Base-by-base conservation (phyloP, 2,888 invertebrate genomes). In the Sphecodes monilicornis region DNA sequence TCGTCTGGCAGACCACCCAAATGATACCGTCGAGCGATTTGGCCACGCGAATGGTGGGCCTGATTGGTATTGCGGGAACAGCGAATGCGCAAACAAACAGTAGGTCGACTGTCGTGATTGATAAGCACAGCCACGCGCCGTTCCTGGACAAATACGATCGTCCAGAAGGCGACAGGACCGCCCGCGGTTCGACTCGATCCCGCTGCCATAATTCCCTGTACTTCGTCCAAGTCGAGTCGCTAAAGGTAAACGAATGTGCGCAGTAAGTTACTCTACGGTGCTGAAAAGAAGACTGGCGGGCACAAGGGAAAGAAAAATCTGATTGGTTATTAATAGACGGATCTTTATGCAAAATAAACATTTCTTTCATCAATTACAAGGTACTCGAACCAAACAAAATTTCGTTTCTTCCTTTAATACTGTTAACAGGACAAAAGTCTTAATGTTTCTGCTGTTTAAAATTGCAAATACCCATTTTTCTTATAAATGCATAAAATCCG, bases 81-180 rank as follows among this genome's bases (percentile, higher is more conserved):
- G 81, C 83, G 85, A 57, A 80, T 82, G 72, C 74, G 80, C 57
- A 68, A 78, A 71, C 86, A 86, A 85, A 85, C 91, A 87, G 87
- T 90, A 84, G 91, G 89, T 88, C 91, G 93, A 91, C 90, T 84
- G 87, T 82, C 84, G 89, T 93, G 92, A 94, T 94, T 93, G 94
- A 94, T 94, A 94, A 93, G 90, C 92, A 91, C 85, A 87, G 93
- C 93, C 94, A 94, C 93, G 93, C 92, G 92, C 90, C 92, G 26
- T 72, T 76, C 76, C 78, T 86, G 82, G 80, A 88, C 87, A 86
- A 88, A 90, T 79, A 84, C 87, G 90, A 86, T 89, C 86, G 88
- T 88, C 83, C 89, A 89, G 90, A 90, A 89, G 89, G 88, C 88
- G 88, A 90, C 84, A 76, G 85, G 90, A 90, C 91, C 91, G 88